Base-by-base conservation (phyloP, 2,113 vertebrate species). In the Jaculus jaculus region DNA sequence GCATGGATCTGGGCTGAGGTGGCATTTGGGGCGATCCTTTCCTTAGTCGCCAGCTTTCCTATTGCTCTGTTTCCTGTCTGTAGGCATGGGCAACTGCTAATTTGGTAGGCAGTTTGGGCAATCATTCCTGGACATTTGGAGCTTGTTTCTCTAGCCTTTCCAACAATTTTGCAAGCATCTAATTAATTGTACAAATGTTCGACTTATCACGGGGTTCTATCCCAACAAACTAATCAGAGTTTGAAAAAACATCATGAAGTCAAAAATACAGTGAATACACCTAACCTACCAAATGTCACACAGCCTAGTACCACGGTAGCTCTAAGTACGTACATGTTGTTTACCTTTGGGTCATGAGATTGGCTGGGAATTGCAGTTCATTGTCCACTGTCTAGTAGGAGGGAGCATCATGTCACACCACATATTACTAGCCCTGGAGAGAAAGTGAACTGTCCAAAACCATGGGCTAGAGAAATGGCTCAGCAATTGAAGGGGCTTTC, bases 41-140 rank as follows among this genome's bases (percentile, higher is more conserved):
- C 82, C 39, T 85, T 77, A 81, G 42, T 23, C 4, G 5, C 30
- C 30, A 77, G 7, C 5, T 47, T 88, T 80, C 63, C n/a, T 37
- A 54, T 28, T 87, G 24, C 24, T 7, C 17, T 8, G 20, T 83
- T 88, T 90, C 95, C 75, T 91, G 80, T 83, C n/a, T 28, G n/a
- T 20, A 11, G 24, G 24, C 30, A 47, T 13, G 75, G 28, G 21
- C 37, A 68, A 92, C 21, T 54, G 37, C 26, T 89, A 13, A n/a
- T 6, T 81, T 80, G 54, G 10, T 42, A 47, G 30, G 28, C 37
- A 82, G 1, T 37, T n/a, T 17, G 80, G 28, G 32, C 5, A 13
- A 26, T 87, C n/a, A 84, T 93, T 89, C 85, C n/a, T 91, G 58
- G 58, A 95, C 66, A 2, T 28, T 61, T 71, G 65, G 61, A 68